A percentile compares a stretch with the other conserved stretches of the same genome.
Conservation (phyloP, 2,888 invertebrate genomes). For the Tanaodytes sp. region DNA sequence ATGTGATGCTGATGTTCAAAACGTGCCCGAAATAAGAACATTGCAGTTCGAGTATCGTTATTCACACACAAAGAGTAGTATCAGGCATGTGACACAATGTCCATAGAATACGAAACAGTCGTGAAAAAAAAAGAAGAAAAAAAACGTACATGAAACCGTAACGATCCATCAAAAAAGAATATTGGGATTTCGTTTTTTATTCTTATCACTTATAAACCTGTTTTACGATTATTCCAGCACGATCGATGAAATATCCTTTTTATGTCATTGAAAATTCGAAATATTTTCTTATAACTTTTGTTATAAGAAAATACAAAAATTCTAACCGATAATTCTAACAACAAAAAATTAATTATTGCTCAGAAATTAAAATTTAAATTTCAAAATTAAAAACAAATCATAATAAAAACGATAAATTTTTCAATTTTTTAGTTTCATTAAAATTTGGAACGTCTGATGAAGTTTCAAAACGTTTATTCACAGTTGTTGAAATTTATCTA, state of each 20-base stretch:
- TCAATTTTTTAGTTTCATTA: no score
- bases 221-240: slow-evolving; percentile 30
- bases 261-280: no score
- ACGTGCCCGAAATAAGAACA: slow-evolving; percentile 53
- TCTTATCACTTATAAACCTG: slow-evolving; percentile 15
- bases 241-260: background rate
- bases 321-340: no score
- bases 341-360: no score
- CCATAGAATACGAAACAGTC: slow-evolving; percentile 42
- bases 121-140: background rate
- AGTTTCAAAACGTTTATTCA: no score
- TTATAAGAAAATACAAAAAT: no score
- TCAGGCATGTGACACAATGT: slow-evolving; percentile 49
- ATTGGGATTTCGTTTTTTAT: slow-evolving; percentile 41
- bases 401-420: no score
- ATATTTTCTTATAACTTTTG: no score
- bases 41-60: slow-evolving; percentile 47
- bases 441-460: no score
- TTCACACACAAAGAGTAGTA: slow-evolving; percentile 45
- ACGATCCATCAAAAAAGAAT: slow-evolving; percentile 42
- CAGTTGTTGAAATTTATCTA: no score
- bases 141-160: slow-evolving; percentile 14
- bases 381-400: background rate
- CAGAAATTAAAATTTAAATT: no score
- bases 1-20: slow-evolving; percentile 50